Evolutionary conservation across 2,797 vertebrate genomes (phyloP), one percentile per base, ranked within the genome.

Genomic region (Oreonectes daqikongensis): DNA sequence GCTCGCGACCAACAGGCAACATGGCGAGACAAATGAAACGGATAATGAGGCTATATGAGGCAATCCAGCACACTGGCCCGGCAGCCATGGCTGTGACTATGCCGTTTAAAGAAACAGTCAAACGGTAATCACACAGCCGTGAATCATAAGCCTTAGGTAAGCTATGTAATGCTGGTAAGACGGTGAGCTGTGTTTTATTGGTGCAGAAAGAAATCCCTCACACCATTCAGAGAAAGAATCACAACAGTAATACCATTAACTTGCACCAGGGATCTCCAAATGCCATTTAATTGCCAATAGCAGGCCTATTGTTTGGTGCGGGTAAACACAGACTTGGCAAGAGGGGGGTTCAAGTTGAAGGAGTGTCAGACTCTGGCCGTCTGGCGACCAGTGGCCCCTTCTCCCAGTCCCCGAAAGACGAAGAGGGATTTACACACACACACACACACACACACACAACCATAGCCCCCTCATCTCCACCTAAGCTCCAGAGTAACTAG

Each of bases 401-500:
- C 89, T 89, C 89, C 90, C 89, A 89, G 86, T 81, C 89, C 89
- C 89, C 86, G 83, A 89, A 86, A 84, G 86, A 86, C 81, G 55
- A 78, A 79, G 80, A 84, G 75, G 79, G 80, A 84, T 78, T 80
- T 78, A 80, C 80, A 74, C 76, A 78, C 72, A 72, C 74, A 75
- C 69, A 57, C 74, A 65, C 68, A 69, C 48, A 66, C 50, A 74
- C 71, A 65, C 76, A 60, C 77, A 77, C 73, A 71, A 80, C 40
- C 68, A 30, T 69, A 91, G 94, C 94, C 87, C 93, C 90, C 80
- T 88, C 90, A 90, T 87, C 81, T 79, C 76, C 89, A 91, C 88
- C 86, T 94, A 94, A 98, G 94, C 94, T 94, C 95, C 96, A 95
- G 94, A 96, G 96, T 96, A 97, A 97, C 96, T 98, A 96, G 96